Percentiles rank a stretch among this genome's conserved stretches.
Conservation (phyloP, 2,888 invertebrate genomes). For the Mesodorylaimus sp. region DNA sequence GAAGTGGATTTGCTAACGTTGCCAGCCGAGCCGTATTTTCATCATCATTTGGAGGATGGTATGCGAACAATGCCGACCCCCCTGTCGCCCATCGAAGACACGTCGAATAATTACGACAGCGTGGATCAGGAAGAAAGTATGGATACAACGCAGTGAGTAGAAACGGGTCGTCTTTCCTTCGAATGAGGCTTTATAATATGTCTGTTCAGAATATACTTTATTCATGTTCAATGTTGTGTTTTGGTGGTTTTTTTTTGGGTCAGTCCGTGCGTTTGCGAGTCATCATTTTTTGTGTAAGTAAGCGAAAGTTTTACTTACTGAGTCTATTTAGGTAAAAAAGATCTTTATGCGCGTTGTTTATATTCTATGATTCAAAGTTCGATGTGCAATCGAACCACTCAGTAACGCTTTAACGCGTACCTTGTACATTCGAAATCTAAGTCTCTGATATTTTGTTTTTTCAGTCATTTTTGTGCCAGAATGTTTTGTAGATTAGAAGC, state of each 20-base stretch:
- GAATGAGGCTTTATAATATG: neutral
- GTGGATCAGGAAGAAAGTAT: slow-evolving; percentile 4
- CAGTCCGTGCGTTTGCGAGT: neutral
- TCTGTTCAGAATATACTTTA: neutral
- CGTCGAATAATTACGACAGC: neutral
- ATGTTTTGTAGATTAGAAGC: too few species aligned
- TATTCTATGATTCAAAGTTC: too few species aligned
- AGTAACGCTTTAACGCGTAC: too few species aligned
- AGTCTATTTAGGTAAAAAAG: too few species aligned
- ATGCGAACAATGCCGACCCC: slow-evolving; percentile 4
- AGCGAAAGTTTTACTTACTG: neutral
- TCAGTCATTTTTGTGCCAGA: too few species aligned
- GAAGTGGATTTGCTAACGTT: neutral
- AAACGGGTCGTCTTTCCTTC: too few species aligned
- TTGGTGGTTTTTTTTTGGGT: neutral
- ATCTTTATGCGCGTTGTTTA: too few species aligned
- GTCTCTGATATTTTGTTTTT: too few species aligned
- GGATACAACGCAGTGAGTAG: neutral
- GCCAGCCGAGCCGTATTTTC: neutral
- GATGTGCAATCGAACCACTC: too few species aligned
- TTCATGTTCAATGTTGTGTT: neutral
- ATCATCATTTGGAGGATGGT: neutral
- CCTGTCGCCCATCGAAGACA: slow-evolving; percentile 11
- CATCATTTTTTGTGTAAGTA: neutral
- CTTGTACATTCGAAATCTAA: too few species aligned